Evolutionary conservation across 2,113 vertebrate species (phyloP), one percentile per base, ranked within the genome.

Genomic region (Pachycephala philippinensis): DNA sequence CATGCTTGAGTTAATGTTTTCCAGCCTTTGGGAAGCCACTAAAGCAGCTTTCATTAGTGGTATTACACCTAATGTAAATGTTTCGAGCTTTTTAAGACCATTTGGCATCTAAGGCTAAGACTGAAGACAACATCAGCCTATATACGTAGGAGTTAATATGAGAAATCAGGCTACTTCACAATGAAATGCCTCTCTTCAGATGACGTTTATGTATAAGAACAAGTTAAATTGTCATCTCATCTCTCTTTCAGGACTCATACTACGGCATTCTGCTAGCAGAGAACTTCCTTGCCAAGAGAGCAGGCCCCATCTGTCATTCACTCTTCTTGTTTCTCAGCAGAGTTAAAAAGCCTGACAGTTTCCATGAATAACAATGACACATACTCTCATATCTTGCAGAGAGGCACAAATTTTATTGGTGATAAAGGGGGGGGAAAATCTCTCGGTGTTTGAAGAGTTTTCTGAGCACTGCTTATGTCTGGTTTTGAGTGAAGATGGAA

Each of bases 321-420:
- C 50, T 92, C 84, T 28, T 97, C 87, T 45, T 91, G 64, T 96
- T 97, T 96, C 86, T 95, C 40, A 17, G 53, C 39, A 12, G 81
- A 97, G 84, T 92, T 96, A 84, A 96, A 91, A 88, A 97, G 93
- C 94, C 91, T 96, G 97, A 97, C 94, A 96, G 93, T 93, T 98
- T 93, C 90, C 89, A 95, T 97, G 97, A 97, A 97, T 97, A 97
- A 96, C 92, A 97, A 97, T 96, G 85, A 89, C 40, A 95, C 64
- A 57, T 81, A 88, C 76, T 87, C 64, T 74, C 80, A 35, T n/a
- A 49, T 85, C 88, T 94, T 69, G 57, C 37, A 59, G 79, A 96
- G 60, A 95, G 42, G 42, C 50, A 87, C 75, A 72, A 63, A 80
- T 94, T 95, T 94, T 96, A 86, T 71, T 88, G 94, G 93, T 87